Evolutionary conservation across 2,797 vertebrate species (phyloP).

Genomic region (Premnoplex brunnescens): DNA sequence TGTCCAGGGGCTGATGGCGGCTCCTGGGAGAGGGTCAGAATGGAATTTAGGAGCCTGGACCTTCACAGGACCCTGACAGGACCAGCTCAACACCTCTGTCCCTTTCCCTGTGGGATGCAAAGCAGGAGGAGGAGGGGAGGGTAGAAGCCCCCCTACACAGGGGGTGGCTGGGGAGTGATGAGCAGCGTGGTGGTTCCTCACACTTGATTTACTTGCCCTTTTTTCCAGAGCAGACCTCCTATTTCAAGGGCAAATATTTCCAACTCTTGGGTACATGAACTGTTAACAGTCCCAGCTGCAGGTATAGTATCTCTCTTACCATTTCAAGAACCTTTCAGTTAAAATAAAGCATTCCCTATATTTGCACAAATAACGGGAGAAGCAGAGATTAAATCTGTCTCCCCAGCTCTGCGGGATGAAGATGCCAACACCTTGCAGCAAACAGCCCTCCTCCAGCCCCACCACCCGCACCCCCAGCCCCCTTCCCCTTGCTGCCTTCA

Average conservation of each 20-base stretch:
- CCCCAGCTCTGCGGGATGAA: neutral
- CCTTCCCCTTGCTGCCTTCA: neutral
- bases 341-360: neutral
- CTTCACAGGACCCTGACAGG: neutral
- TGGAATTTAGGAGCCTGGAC: neutral
- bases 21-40: neutral
- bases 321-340: neutral
- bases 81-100: neutral
- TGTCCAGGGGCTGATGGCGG: neutral
- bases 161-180: neutral
- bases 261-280: rapidly evolving
- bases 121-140: neutral
- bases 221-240: neutral
- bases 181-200: neutral
- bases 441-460: neutral
- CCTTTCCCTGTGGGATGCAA: neutral
- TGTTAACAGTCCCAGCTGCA: neutral
- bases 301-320: neutral
- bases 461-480: rapidly evolving
- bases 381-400: neutral
- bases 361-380: neutral
- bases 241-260: neutral
- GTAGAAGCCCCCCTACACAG: rapidly evolving
- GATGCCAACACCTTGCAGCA: neutral
- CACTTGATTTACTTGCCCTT: neutral